These are phyloP conservation scores for Uropetala carovei DNA, from an alignment of 2,888 invertebrate genomes.

Conservation along the genomic window DNA sequence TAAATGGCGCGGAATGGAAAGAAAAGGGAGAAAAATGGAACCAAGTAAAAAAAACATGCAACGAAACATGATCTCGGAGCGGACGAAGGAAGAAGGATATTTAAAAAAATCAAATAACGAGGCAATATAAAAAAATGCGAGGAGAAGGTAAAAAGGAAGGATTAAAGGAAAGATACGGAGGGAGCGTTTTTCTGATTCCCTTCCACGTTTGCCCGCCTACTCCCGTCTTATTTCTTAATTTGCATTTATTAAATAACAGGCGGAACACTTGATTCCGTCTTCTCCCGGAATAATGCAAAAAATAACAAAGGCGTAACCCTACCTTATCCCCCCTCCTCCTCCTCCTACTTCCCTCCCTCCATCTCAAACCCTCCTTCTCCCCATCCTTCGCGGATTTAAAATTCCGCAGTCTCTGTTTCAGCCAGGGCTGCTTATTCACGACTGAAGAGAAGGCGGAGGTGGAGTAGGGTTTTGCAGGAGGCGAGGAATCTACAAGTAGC, in stretches of 20 bases:
- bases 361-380: neutral
- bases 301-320: conserved; percentile 3
- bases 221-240: conserved; percentile 33
- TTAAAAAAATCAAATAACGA: neutral
- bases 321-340: neutral
- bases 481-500: conserved; percentile 39
- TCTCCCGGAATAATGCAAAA: conserved; percentile 14
- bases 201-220: neutral
- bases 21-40: neutral
- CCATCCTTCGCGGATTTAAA: conserved; percentile 1
- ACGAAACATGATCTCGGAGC: neutral
- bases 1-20: neutral
- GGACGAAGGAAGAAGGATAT: neutral
- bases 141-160: neutral
- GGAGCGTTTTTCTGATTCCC: neutral
- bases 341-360: neutral
- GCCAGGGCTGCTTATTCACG: neutral
- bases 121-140: neutral
- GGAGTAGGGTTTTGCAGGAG: neutral
- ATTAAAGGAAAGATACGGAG: neutral
- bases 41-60: neutral
- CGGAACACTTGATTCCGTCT: conserved; percentile 38
- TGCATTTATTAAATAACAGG: conserved; percentile 54
- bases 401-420: neutral
- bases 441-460: neutral